Evolutionary conservation across 2,113 vertebrate genomes (phyloP).

Genomic region (Pantherophis guttatus): DNA sequence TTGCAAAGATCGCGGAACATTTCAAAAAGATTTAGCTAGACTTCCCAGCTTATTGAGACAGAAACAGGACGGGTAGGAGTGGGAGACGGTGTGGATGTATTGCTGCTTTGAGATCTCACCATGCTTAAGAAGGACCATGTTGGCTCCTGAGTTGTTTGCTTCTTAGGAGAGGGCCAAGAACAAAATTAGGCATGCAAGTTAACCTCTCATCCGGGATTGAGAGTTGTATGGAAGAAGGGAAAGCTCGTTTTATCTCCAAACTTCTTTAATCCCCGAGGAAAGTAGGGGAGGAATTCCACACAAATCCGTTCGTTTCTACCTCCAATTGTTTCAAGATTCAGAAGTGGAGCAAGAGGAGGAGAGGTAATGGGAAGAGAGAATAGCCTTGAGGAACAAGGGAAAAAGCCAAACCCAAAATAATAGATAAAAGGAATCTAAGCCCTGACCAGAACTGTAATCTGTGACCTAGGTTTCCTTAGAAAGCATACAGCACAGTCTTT

Average conservation of each 20-base stretch:
- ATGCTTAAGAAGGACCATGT: background rate
- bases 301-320: background rate
- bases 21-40: constrained; percentile 8
- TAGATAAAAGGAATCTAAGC: background rate
- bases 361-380: background rate
- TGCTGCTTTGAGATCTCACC: background rate
- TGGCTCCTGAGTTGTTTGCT: too few species aligned
- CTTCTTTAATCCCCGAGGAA: background rate
- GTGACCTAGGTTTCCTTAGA: too few species aligned
- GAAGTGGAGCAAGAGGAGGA: background rate
- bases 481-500: too few species aligned
- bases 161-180: background rate
- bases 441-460: background rate
- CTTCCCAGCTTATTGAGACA: background rate
- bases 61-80: background rate
- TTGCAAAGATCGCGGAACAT: background rate
- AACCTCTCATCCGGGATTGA: background rate
- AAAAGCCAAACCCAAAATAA: background rate
- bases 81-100: background rate
- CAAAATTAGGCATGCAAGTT: background rate
- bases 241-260: background rate
- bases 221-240: background rate
- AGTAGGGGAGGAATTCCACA: background rate
- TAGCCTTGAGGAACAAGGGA: background rate
- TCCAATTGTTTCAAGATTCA: background rate